These are phyloP conservation scores for Triops longicaudatus DNA, from an alignment of 1,140 invertebrate genomes.

Conservation along the genomic window DNA sequence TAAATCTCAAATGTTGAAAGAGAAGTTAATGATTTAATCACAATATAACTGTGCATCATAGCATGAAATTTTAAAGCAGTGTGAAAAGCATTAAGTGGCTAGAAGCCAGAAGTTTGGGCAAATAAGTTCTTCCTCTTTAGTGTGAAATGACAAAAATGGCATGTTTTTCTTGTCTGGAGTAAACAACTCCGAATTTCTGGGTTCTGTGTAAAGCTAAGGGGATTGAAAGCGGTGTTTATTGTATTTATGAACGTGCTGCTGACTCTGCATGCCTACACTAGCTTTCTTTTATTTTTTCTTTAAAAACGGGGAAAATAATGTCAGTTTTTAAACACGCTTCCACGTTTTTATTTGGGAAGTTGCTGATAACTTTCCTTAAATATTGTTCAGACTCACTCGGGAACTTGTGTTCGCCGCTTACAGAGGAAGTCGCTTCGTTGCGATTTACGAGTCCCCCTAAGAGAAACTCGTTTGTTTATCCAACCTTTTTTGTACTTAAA, in stretches of 20 bases:
- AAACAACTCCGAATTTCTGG: background rate
- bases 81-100: too few relatives aligned
- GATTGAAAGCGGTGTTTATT: background rate
- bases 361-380: conserved; percentile 8
- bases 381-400: background rate
- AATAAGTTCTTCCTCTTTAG: background rate
- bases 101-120: too few relatives aligned
- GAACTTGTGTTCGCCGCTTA: background rate
- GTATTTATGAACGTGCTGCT: background rate
- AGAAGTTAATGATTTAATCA: too few relatives aligned
- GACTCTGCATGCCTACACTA: background rate
- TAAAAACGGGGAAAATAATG: background rate
- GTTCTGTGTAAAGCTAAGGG: background rate
- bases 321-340: background rate
- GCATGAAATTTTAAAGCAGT: too few relatives aligned
- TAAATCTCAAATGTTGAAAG: too few relatives aligned
- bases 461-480: background rate
- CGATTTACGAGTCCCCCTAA: background rate
- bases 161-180: background rate
- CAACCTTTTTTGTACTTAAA: background rate
- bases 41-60: too few relatives aligned
- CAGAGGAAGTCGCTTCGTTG: background rate
- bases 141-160: background rate
- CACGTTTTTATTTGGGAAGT: background rate
- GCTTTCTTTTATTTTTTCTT: background rate